phyloP scores from a whole-genome alignment of 1,140 invertebrate genomes.

The Delia radicum region DNA sequence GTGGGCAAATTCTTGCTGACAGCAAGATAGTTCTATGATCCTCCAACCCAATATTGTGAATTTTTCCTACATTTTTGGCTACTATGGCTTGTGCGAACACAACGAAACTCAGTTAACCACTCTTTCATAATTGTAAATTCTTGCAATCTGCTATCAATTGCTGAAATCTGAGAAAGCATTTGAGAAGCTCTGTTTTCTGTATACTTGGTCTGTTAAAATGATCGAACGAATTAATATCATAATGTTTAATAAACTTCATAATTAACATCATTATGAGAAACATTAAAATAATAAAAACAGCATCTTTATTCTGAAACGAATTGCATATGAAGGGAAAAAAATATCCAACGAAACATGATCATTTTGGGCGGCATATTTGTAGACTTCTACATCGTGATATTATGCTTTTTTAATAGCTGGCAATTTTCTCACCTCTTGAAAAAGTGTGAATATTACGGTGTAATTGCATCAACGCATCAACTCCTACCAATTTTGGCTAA shows the following conservation, averaged over 20 bases:
- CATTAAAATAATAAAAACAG: slow-evolving; percentile 2
- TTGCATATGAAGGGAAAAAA: not conserved
- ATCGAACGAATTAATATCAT: too few relatives aligned
- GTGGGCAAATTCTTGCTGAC: too few relatives aligned
- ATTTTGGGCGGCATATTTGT: not conserved
- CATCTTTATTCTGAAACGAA: not conserved
- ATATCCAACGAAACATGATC: not conserved
- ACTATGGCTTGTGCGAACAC: too few relatives aligned
- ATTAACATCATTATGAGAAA: not conserved
- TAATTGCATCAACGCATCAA: slow-evolving; percentile 57
- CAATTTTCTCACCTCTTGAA: slow-evolving; percentile 57
- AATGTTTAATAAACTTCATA: not conserved
- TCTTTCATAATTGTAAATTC: too few relatives aligned
- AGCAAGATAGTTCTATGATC: too few relatives aligned
- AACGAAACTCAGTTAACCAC: too few relatives aligned
- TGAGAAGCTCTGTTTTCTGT: too few relatives aligned
- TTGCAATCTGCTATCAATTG: too few relatives aligned
- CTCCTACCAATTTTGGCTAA: slow-evolving; percentile 55
- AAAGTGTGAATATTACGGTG: slow-evolving; percentile 57
- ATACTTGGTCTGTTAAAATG: too few relatives aligned
- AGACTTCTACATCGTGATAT: slow-evolving; percentile 11
- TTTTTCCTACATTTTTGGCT: too few relatives aligned
- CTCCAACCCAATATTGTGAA: too few relatives aligned
- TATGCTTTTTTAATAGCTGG: slow-evolving; percentile 54
- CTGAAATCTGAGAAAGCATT: too few relatives aligned